These are phyloP conservation scores for Mormyrus lacerda DNA, from an alignment of 2,113 vertebrate species.

Conservation along the genomic window DNA sequence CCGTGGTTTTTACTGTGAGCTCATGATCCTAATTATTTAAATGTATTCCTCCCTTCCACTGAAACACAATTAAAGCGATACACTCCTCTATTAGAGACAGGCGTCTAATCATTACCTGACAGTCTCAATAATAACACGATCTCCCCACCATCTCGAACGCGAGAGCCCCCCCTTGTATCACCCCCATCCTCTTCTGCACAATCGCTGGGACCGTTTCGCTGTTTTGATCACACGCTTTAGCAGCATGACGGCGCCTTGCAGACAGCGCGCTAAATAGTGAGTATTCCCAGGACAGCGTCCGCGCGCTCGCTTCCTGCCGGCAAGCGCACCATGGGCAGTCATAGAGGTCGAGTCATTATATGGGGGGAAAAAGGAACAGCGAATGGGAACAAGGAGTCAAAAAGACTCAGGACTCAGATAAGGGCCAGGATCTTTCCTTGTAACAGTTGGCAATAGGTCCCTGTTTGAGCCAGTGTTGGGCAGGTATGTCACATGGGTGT, in stretches of 20 bases:
- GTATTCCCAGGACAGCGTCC: conserved; percentile 39
- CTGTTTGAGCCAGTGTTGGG: too few species aligned
- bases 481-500: background rate
- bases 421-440: background rate
- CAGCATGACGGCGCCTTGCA: conserved; percentile 23
- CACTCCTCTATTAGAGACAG: conserved; percentile 54
- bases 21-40: conserved; percentile 54
- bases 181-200: background rate
- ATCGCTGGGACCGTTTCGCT: conserved; percentile 4
- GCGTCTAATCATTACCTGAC: conserved; percentile 61
- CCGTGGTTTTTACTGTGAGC: conserved; percentile 34
- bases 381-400: background rate
- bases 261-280: conserved; percentile 41
- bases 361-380: conserved; percentile 2
- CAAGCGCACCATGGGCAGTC: background rate
- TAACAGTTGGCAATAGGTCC: too few species aligned
- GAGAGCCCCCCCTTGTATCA: background rate
- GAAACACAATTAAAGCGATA: conserved; percentile 55
- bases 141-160: conserved; percentile 33
- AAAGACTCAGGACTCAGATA: background rate
- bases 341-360: conserved; percentile 21
- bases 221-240: conserved; percentile 33
- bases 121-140: conserved; percentile 44
- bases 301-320: background rate
- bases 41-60: conserved; percentile 58